These are phyloP conservation scores for Charina bottae DNA, from an alignment of 2,113 vertebrate genomes.

Conservation along the genomic window DNA sequence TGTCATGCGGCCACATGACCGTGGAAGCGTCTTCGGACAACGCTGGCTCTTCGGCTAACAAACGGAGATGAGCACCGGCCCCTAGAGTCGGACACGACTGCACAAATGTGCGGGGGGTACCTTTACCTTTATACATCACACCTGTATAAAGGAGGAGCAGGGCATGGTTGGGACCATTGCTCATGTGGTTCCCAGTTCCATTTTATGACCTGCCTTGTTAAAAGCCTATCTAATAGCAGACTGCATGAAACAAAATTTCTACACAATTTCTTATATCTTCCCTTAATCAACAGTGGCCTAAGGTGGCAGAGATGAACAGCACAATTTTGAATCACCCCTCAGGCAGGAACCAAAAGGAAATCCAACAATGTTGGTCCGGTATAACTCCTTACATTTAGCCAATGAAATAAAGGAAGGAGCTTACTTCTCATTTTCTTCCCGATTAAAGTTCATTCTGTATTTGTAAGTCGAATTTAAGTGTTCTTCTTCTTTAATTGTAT, in stretches of 20 bases:
- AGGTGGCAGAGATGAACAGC: neutral
- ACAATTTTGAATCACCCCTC: neutral
- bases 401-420: neutral
- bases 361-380: neutral
- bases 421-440: neutral
- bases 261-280: neutral
- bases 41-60: no score
- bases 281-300: neutral
- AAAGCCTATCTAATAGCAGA: neutral
- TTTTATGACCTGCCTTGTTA: neutral
- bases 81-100: no score
- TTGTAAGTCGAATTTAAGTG: neutral
- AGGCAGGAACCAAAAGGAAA: neutral
- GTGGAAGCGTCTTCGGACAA: no score
- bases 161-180: neutral
- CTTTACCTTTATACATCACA: neutral
- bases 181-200: neutral
- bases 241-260: neutral
- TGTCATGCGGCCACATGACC: no score
- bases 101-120: no score
- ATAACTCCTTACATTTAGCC: neutral
- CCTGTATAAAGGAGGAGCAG: neutral
- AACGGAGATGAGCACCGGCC: no score
- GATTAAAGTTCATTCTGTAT: neutral
- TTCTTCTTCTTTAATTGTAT: neutral